Evolutionary conservation across 2,113 vertebrate genomes (phyloP), one percentile per base, ranked within the genome.

Genomic region (Vulpes lagopus): DNA sequence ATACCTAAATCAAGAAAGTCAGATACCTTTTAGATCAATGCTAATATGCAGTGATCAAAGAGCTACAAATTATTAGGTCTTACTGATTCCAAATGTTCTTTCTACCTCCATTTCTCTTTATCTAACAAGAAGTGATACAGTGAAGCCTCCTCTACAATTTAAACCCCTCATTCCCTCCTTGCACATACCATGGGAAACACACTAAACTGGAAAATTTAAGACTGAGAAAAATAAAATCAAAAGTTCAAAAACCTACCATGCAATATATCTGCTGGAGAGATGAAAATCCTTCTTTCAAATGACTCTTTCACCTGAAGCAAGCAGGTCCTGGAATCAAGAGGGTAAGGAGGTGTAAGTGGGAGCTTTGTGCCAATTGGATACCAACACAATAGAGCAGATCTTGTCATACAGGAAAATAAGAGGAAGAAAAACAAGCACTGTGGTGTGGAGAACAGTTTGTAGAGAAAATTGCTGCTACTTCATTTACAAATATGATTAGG

Each of bases 401-500:
- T 73, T 30, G 16, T 57, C 22, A 57, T 49, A 30, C 5, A 62
- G 30, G 0, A 53, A 91, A 91, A 64, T 43, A 20, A 30, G 5
- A 49, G 20, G 62, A 49, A 69, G 27, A 53, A 87, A 80, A 82
- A 65, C 9, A 16, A 78, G 0, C 49, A 88, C 38, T 14, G 0
- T 16, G 6, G 14, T 62, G 16, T 59, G 25, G 43, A 62, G 73
- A 94, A 82, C 76, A 51, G n/a, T 65, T 49, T n/a, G 11, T 73
- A 55, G 30, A 65, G 55, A 53, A 57, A 49, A 84, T 8, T 93
- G 16, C 11, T 80, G 8, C 65, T 67, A 69, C 17, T 69, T 82
- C 51, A 35, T 93, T 95, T 97, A 65, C 51, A 49, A 90, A 74
- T 90, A 80, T 55, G 4, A 90, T 74, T 38, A 89, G 22, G 62